phyloP scores from a whole-genome alignment of 2,113 vertebrate genomes.

The Psilopsiagon aymara region DNA sequence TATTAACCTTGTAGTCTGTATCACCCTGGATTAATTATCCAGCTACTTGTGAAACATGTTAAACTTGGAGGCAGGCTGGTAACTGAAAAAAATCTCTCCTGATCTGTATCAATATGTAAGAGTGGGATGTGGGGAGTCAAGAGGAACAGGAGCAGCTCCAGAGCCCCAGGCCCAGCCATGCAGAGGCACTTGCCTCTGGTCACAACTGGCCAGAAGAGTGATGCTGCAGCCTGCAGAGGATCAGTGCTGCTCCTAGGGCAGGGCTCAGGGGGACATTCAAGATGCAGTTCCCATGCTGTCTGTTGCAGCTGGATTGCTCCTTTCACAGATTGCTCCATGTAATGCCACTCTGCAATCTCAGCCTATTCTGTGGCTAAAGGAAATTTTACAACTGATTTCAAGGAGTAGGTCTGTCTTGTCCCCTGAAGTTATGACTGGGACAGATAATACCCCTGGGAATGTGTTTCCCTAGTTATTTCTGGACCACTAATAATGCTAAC shows the following conservation, averaged over 20 bases:
- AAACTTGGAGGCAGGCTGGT: background rate
- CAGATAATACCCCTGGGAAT: background rate
- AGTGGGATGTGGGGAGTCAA: background rate
- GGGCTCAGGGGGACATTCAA: background rate
- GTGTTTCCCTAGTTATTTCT: background rate
- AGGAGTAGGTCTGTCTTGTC: background rate
- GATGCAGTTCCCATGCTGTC: rapidly evolving
- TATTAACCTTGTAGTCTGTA: background rate
- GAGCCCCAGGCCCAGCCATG: background rate
- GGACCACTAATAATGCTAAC: background rate
- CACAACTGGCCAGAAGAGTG: rapidly evolving
- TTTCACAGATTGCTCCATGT: background rate
- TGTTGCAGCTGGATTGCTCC: rapidly evolving
- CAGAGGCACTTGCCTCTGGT: background rate
- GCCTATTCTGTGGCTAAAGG: background rate
- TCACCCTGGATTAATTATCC: background rate
- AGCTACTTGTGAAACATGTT: background rate
- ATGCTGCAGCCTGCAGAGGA: background rate
- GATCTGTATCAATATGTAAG: background rate
- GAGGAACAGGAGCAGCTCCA: background rate
- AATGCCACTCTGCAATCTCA: background rate
- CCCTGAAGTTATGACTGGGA: background rate
- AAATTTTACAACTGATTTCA: background rate
- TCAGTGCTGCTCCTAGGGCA: background rate
- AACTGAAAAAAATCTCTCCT: background rate